These are phyloP conservation scores for Acrocephalus scirpaceus DNA, from an alignment of 2,797 vertebrate species.

Conservation along the genomic window DNA sequence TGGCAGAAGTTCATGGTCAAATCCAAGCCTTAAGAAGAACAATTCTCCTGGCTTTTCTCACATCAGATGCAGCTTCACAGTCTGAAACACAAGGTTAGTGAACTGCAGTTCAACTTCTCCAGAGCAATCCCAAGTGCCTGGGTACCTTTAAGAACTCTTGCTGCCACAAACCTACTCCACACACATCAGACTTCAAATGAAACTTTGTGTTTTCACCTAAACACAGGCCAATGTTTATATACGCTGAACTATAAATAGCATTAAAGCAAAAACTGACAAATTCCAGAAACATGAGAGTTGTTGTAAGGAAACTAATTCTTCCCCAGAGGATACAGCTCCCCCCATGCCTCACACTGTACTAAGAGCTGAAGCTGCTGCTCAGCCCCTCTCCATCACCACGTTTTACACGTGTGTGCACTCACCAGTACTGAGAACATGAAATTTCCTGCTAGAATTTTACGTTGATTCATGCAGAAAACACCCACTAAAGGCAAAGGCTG, in stretches of 20 bases:
- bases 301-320: conserved; percentile 1
- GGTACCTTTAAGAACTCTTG: conserved; percentile 1
- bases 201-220: conserved; percentile 62
- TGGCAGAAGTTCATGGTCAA: neutral
- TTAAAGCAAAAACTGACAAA: conserved; percentile 64
- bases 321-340: neutral
- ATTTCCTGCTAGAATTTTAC: neutral
- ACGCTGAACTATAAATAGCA: conserved; percentile 65
- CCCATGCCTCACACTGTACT: fast-evolving
- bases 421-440: fast-evolving
- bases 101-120: neutral
- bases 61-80: neutral
- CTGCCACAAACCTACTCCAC: neutral
- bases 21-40: neutral
- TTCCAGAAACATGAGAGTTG: conserved; percentile 50
- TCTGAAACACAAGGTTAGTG: fast-evolving
- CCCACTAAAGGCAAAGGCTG: neutral
- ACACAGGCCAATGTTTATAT: conserved; percentile 54
- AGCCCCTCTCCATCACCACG: neutral
- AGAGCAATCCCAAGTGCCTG: neutral
- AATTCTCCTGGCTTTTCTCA: neutral
- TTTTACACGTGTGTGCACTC: fast-evolving
- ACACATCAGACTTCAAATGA: conserved; percentile 50
- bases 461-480: neutral
- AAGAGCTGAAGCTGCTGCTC: neutral